Evolutionary conservation across 2,888 invertebrate genomes (phyloP), one percentile per base, ranked within the genome.

Genomic region (Taphrorychus bicolor): DNA sequence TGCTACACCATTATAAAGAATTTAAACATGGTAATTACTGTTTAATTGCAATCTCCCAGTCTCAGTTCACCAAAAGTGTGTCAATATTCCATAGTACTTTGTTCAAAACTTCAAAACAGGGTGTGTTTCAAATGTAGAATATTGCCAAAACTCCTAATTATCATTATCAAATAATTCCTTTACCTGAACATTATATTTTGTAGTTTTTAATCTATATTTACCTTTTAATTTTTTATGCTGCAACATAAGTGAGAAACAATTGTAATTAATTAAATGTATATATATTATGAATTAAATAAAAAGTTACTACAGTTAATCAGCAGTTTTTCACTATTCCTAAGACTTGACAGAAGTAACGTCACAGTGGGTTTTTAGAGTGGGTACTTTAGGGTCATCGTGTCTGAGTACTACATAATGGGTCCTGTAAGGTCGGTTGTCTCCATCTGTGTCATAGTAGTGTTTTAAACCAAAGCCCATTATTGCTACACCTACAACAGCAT

Each of bases 351-450:
- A 18, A 4, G 62, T 58, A 21, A 63, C 48, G 41, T 70, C 58
- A 45, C 49, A 65, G 23, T 53, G 14, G 14, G 51, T 66, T 53
- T 56, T 53, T 69, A 79, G 81, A 88, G 73, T 88, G 85, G 74
- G 85, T 16, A 77, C 82, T 70, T 72, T 84, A 1, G 91, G 91
- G 77, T 91, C 91, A 73, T 90, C 89, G 11, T 90, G 85, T 69
- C 91, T 85, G 80, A 88, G 85, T 5, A 91, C 86, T 32, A 88
- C 85, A 77, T 88, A 89, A 17, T 83, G 81, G 41, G 80, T 75
- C 79, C 90, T 91, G 80, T 90, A 90, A 76, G 85, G 85, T 70
- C 86, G 85, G 75, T 90, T 90, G 76, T 90, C 89, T 58, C 89
- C 88, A 76, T 90, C 89, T 67, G 83, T 81, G 19, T 67, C 58